Evolutionary conservation across 2,888 invertebrate species (phyloP).

Genomic region (Petrolisthes cinctipes): DNA sequence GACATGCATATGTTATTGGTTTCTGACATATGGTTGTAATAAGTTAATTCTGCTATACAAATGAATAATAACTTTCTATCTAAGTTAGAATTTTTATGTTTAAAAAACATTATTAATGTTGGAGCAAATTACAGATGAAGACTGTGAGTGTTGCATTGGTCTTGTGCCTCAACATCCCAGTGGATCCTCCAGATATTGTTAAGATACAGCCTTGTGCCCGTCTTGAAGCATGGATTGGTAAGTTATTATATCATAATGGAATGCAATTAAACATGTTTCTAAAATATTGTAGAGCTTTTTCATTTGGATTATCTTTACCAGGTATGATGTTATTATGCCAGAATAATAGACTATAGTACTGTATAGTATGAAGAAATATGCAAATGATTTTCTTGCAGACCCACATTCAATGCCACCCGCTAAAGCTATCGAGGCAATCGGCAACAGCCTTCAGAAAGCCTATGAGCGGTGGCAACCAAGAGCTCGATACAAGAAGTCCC

Average conservation of each 20-base stretch:
- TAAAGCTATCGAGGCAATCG: conserved; percentile 93
- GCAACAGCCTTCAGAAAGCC: conserved; percentile 90
- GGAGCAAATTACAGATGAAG: conserved; percentile 83
- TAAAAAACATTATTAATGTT: neutral
- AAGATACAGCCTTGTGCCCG: conserved; percentile 97
- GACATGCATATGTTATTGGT: too few relatives aligned
- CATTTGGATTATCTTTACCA: neutral
- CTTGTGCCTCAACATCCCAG: conserved; percentile 97
- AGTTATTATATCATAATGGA: conserved; percentile 65
- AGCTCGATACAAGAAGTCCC: conserved; percentile 94
- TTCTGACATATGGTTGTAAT: too few relatives aligned
- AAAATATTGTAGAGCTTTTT: neutral
- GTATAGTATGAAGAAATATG: neutral
- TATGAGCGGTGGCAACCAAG: conserved; percentile 99
- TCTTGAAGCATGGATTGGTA: conserved; percentile 97
- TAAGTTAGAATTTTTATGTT: neutral
- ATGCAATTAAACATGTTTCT: neutral
- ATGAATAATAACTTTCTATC: neutral
- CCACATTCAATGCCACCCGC: conserved; percentile 88
- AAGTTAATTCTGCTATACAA: neutral
- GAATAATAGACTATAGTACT: neutral
- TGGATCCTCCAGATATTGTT: conserved; percentile 97
- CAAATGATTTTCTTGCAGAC: conserved; percentile 32
- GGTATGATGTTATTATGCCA: neutral
- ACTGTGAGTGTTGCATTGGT: conserved; percentile 98